Evolutionary conservation across 2,888 invertebrate genomes (phyloP), one percentile per base, ranked within the genome.

Genomic region (Nysson spinosus): DNA sequence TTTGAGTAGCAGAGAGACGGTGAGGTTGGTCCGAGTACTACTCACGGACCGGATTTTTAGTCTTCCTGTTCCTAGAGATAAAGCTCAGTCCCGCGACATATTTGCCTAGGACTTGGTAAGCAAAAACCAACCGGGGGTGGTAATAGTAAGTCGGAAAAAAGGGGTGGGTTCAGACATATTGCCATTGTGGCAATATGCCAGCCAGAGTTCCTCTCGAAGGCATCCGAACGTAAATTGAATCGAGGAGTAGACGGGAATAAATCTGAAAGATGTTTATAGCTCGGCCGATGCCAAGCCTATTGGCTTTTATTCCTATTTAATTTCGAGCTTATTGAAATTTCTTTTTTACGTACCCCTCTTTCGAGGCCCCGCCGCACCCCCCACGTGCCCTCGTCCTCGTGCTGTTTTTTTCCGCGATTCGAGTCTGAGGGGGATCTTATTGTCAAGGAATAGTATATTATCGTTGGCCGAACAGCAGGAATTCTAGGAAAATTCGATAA

Each of bases 171-270:
- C 39, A 57, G 68, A 77, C 75, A 62, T 75, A 77, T 75, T 69
- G 75, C 63, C 65, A 40, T 42, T 28, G 64, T 78, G 78, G 78
- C 78, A 69, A 42, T 28, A 61, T 42, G 75, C 78, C 75, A 74
- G 54, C 14, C 20, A 56, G 35, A 62, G 67, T 72, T 70, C 70
- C n/a, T n/a, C 71, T 62, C 66, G 72, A 60, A 78, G 76, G 70
- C 75, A 77, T 77, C 75, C 68, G 72, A 79, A 72, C 81, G 81
- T 83, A 81, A 85, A 85, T 84, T 83, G 82, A 85, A 84, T 84
- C 75, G 80, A 73, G 72, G 68, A 75, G 74, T 67, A 74, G 66
- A 51, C 57, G 60, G 60, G 66, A 75, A 83, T 81, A 80, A 80
- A 83, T 83, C 73, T 63, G 67, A 66, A 69, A 71, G 75, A 76